Evolutionary conservation across 2,113 vertebrate species (phyloP), one percentile per base, ranked within the genome.

Genomic region (Grammomys dolichurus): DNA sequence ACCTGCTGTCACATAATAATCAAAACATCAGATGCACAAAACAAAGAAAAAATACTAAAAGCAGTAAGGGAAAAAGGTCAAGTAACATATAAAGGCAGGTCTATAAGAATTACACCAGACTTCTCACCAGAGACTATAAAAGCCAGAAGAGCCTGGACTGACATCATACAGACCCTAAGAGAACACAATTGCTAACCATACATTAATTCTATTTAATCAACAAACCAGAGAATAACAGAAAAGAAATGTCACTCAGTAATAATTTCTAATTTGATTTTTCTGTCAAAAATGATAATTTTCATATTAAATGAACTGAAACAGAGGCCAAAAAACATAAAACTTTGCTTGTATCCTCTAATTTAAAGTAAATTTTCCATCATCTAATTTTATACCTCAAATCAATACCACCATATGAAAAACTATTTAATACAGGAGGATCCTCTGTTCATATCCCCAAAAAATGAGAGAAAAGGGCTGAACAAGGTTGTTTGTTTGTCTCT

Each of bases 331-430:
- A 85, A 54, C 24, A 81, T 43, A 77, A 85, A 77, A 40, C 58
- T 60, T 87, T 31, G 19, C 28, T 43, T 78, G 20, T 63, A 40
- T 43, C 60, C 48, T 51, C 58, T 51, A 93, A 95, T 24, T 78
- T 89, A 78, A 63, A 60, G 40, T 51, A 51, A 40, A 77, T 70
- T 17, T 86, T 14, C 56, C 33, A 60, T 33, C n/a, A 54, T 36
- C 80, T 77, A 51, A 40, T 85, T 95, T 80, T 72, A 56, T 72
- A 40, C 69, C 78, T 93, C 80, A 86, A 86, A 90, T 80, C 20
- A 80, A 54, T 11, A 72, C 85, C 36, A 72, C 63, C 84, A 77
- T 33, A 67, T 26, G 8, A 67, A 81, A 72, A 54, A 78, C 5
- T 65, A 26, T 72, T 93, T 88, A 54, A 73, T 65, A 46, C 58